phyloP scores from a whole-genome alignment of 2,888 invertebrate genomes.

The Cryptocephalus primarius region DNA sequence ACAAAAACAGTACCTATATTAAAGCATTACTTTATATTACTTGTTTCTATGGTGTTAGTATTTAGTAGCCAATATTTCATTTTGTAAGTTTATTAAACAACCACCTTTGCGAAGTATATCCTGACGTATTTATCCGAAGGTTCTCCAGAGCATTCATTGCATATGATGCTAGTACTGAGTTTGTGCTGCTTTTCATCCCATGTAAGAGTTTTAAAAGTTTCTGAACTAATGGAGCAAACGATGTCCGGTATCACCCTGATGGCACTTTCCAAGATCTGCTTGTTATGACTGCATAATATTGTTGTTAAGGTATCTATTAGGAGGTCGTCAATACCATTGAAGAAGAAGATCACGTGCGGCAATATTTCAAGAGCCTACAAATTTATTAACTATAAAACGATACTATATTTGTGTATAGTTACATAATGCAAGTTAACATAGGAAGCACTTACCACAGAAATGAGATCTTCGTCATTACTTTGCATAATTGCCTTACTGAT shows the following conservation, averaged over 20 bases:
- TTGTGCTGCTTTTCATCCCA: background rate
- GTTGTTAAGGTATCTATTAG: conserved; percentile 2
- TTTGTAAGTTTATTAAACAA: no score
- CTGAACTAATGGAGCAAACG: background rate
- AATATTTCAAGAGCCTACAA: conserved; percentile 18
- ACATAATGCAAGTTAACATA: background rate
- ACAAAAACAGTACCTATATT: no score
- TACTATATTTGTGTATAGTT: no score
- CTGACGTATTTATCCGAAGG: no score
- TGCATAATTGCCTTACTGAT: background rate
- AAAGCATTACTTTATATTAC: no score
- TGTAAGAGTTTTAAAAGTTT: no score
- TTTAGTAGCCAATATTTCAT: no score
- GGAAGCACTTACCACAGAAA: background rate
- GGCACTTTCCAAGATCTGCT: background rate
- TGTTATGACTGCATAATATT: background rate
- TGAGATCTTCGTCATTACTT: background rate
- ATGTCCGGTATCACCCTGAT: background rate
- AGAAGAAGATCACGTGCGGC: conserved; percentile 17
- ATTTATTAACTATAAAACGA: background rate
- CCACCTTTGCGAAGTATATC: no score
- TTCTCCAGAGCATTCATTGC: background rate
- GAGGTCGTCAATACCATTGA: conserved; percentile 16
- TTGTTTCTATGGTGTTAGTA: no score
- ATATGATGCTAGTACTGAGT: background rate